phyloP scores from a whole-genome alignment of 2,888 invertebrate species.

The Pelosia muscerda region DNA sequence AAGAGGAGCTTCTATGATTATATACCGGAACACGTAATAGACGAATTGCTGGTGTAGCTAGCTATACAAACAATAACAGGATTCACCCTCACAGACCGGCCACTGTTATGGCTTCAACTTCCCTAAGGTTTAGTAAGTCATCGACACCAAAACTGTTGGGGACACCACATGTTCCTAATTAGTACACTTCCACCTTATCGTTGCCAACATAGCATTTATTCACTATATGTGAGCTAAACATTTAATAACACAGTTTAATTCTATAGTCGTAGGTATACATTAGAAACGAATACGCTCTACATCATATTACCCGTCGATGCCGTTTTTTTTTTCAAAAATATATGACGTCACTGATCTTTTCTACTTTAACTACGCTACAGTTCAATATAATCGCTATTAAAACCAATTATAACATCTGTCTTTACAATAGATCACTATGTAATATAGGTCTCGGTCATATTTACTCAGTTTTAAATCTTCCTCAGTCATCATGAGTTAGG shows the following conservation, averaged over 20 bases:
- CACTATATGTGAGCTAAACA: slow-evolving; percentile 1
- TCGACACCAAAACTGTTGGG: slow-evolving; percentile 72
- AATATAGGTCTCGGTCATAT: slow-evolving; percentile 2
- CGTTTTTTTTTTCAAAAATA: not conserved
- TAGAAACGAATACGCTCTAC: not conserved
- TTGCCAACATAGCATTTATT: not conserved
- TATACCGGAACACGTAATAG: slow-evolving; percentile 38
- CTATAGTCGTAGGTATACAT: not conserved
- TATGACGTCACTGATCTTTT: not conserved
- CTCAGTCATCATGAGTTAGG: not conserved
- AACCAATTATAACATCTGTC: slow-evolving; percentile 1
- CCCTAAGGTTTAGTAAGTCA: slow-evolving; percentile 75
- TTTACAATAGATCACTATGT: not conserved
- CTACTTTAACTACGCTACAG: not conserved
- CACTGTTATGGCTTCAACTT: slow-evolving; percentile 81
- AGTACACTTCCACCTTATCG: slow-evolving; percentile 49
- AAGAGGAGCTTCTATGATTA: slow-evolving; percentile 14
- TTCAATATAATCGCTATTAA: not conserved
- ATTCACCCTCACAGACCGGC: slow-evolving; percentile 72
- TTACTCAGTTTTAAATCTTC: not conserved
- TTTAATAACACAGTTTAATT: not conserved
- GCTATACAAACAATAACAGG: slow-evolving; percentile 71
- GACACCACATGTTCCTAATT: slow-evolving; percentile 68
- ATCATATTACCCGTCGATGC: not conserved
- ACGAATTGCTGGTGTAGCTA: slow-evolving; percentile 43